Base-by-base conservation (phyloP, 2,113 vertebrate species). In the Syngnathus typhle region DNA sequence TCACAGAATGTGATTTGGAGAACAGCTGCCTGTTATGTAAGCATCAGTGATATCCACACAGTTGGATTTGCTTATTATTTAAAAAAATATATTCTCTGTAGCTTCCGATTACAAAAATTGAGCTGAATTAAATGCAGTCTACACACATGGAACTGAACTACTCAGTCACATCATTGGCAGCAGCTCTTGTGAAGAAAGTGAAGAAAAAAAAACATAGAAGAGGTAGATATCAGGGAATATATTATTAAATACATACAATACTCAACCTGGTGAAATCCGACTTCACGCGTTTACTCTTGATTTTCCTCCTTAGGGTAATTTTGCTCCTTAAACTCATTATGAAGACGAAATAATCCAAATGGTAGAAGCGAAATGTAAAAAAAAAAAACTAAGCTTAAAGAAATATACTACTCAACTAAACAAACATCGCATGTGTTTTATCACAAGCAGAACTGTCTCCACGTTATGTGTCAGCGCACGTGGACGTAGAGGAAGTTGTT, bases 271-370 rank as follows among this genome's bases (percentile, higher is more conserved):
- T 89, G 85, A 93, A 92, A 84, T 90, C 89, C 78, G 88, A 87
- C 71, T 82, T 91, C 54, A 91, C 89, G 68, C 90, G 88, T 82
- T 93, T 91, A 13, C 89, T 92, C 76, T 87, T 93, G 27, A 85
- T 86, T 88, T 91, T 97, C 91, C 69, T 96, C 89, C 95, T 86
- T 81, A 97, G 92, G 72, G 88, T 95, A 85, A 91, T 82, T 68
- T 95, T 95, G 78, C 85, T 94, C 70, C 93, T 91, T 87, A 98
- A 96, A 83, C 95, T 99, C 96, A 99, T 99, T 61, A 68, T 74
- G 36, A 63, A 54, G 60, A n/a, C 23, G 10, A 11, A 23, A 18
- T 23, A 1, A 12, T 46, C n/a, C 1, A n/a, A 44, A 43, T n/a
- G 18, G 16, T 1, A 12, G 16, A 32, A 58, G 23, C 13, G 19